These are phyloP conservation scores for Scaptomyza hsui DNA, from an alignment of 1,140 invertebrate genomes.

Conservation along the genomic window DNA sequence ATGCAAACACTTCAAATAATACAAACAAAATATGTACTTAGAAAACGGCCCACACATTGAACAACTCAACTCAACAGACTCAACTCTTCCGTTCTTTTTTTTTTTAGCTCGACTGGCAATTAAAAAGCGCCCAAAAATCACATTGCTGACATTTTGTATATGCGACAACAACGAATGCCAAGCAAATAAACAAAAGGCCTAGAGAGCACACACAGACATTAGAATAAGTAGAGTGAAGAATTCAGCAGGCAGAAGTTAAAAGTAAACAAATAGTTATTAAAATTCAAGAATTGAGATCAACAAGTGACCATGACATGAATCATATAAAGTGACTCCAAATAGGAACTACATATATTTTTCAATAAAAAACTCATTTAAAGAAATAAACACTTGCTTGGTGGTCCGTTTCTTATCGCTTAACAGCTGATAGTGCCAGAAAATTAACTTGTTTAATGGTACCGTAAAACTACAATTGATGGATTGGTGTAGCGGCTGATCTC, in stretches of 20 bases:
- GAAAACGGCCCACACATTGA: constrained; percentile 50
- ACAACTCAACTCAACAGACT: constrained; percentile 18
- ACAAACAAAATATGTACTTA: constrained; percentile 65
- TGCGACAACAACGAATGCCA: constrained; percentile 44
- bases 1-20: constrained; percentile 74
- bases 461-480: constrained; percentile 52
- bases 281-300: constrained; percentile 33
- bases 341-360: background rate
- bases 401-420: constrained; percentile 41
- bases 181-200: constrained; percentile 56
- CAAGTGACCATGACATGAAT: constrained; percentile 73
- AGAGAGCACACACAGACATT: constrained; percentile 48
- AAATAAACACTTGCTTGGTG: constrained; percentile 27
- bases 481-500: constrained; percentile 12
- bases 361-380: constrained; percentile 22
- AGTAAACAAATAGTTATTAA: constrained; percentile 50
- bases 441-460: constrained; percentile 45
- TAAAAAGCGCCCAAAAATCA: constrained; percentile 51
- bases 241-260: constrained; percentile 12
- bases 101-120: constrained; percentile 27
- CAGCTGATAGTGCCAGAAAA: constrained; percentile 42
- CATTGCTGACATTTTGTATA: constrained; percentile 61
- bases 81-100: constrained; percentile 30
- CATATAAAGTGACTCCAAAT: background rate
- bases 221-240: constrained; percentile 58